Conservation (phyloP, 2,888 invertebrate genomes). For the Drosophila monieri region DNA sequence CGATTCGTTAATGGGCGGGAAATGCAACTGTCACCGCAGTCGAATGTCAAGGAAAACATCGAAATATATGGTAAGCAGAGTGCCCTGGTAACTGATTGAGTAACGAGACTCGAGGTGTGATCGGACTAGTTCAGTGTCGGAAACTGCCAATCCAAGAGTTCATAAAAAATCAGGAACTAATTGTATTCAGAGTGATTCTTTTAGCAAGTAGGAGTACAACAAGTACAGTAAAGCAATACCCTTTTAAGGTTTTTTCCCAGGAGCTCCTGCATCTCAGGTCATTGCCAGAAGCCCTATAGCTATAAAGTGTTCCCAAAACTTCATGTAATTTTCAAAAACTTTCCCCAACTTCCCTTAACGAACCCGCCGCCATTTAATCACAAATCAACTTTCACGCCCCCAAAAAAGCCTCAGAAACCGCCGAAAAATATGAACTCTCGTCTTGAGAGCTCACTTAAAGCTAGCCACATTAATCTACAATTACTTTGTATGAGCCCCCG, state of each 20-base stretch:
- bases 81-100: constrained; percentile 31
- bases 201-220: not conserved
- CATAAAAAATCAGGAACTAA: not conserved
- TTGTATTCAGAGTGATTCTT: not conserved
- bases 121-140: constrained; percentile 30
- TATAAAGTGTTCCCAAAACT: constrained; percentile 18
- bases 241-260: constrained; percentile 4
- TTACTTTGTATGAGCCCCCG: constrained; percentile 42
- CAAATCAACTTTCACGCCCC: constrained; percentile 34
- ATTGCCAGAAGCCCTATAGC: constrained; percentile 22
- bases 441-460: constrained; percentile 49
- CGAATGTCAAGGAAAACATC: constrained; percentile 34
- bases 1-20: constrained; percentile 47
- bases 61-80: not conserved
- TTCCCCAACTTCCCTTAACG: constrained; percentile 38
- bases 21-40: constrained; percentile 45
- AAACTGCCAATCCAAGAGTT: constrained; percentile 15
- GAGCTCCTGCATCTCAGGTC: constrained; percentile 2
- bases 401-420: constrained; percentile 6
- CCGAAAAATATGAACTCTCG: constrained; percentile 44
- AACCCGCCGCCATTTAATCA: constrained; percentile 31
- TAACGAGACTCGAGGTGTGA: constrained; percentile 34
- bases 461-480: constrained; percentile 57
- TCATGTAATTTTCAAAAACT: constrained; percentile 21
- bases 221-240: not conserved